Conservation (phyloP, 2,113 vertebrate genomes). For the Columba janthina region DNA sequence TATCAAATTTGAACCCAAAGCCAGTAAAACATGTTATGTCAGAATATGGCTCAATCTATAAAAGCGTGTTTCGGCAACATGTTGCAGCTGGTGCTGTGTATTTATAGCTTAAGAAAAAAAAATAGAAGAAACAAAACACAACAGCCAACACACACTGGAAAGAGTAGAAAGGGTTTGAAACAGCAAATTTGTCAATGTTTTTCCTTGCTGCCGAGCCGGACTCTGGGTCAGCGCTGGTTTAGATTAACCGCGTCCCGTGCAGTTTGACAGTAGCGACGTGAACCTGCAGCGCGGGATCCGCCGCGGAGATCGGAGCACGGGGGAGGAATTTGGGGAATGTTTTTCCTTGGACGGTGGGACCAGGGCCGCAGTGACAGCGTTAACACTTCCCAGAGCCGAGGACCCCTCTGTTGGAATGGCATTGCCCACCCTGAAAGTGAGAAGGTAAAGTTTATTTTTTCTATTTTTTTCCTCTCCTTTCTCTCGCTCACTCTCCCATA, state of each 20-base stretch:
- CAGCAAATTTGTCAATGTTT: slow-evolving; percentile 37
- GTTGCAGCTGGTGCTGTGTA: slow-evolving; percentile 80
- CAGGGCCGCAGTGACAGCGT: slow-evolving; percentile 82
- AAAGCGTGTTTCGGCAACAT: slow-evolving; percentile 73
- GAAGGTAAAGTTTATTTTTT: slow-evolving; percentile 97
- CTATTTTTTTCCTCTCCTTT: slow-evolving; percentile 75
- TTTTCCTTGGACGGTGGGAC: slow-evolving; percentile 66
- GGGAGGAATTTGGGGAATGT: slow-evolving; percentile 82
- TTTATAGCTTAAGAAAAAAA: slow-evolving; percentile 36
- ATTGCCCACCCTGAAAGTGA: slow-evolving; percentile 93
- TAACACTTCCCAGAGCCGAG: slow-evolving; percentile 94
- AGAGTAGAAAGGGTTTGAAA: slow-evolving; percentile 50
- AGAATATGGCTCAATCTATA: slow-evolving; percentile 81
- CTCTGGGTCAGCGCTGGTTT: slow-evolving; percentile 60
- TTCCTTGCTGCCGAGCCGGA: background rate
- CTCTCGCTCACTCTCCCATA: slow-evolving; percentile 77
- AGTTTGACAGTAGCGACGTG: slow-evolving; percentile 75
- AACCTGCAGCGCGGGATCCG: slow-evolving; percentile 54
- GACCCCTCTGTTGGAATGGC: slow-evolving; percentile 85
- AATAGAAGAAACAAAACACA: background rate
- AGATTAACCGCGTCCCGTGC: slow-evolving; percentile 73
- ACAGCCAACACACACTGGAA: slow-evolving; percentile 17
- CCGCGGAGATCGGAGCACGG: slow-evolving; percentile 53
- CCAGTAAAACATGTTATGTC: slow-evolving; percentile 82
- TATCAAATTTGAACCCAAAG: slow-evolving; percentile 77